These are phyloP conservation scores for Thripadectes ignobilis DNA, from an alignment of 2,797 vertebrate species.

Conservation along the genomic window DNA sequence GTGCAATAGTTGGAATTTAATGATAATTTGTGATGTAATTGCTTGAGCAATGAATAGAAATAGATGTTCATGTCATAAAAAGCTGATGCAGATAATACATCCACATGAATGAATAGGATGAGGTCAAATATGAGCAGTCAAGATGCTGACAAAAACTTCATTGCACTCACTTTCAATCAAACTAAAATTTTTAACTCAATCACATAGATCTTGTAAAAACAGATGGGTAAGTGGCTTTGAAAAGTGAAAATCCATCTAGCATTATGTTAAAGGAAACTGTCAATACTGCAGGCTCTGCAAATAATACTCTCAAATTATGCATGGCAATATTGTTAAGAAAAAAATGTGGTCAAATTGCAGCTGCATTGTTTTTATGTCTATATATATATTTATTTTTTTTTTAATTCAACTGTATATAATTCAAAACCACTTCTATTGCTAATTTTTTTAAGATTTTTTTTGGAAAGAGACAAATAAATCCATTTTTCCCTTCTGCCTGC, in stretches of 20 bases:
- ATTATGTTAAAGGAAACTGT: neutral
- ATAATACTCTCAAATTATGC: neutral
- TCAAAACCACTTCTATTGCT: neutral
- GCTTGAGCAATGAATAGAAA: conserved; percentile 46
- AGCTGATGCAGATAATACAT: neutral
- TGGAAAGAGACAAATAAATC: neutral
- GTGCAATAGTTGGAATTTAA: conserved; percentile 14
- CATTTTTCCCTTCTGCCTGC: rapidly evolving
- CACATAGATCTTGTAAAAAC: neutral
- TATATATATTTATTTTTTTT: neutral
- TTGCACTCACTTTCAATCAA: conserved; percentile 1
- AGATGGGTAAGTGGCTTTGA: neutral
- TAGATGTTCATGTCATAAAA: conserved; percentile 32
- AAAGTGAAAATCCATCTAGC: neutral
- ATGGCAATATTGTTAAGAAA: neutral
- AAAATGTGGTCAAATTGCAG: neutral
- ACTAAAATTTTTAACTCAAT: neutral
- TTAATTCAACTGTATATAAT: neutral
- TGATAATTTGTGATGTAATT: conserved; percentile 49
- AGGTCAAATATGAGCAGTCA: conserved; percentile 28
- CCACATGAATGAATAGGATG: neutral
- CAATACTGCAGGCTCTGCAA: neutral
- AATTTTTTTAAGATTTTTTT: neutral
- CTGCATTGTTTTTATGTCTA: neutral
- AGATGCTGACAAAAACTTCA: conserved; percentile 3